Evolutionary conservation across 2,113 vertebrate genomes (phyloP).

Genomic region (Petrocephalus microphthalmus): DNA sequence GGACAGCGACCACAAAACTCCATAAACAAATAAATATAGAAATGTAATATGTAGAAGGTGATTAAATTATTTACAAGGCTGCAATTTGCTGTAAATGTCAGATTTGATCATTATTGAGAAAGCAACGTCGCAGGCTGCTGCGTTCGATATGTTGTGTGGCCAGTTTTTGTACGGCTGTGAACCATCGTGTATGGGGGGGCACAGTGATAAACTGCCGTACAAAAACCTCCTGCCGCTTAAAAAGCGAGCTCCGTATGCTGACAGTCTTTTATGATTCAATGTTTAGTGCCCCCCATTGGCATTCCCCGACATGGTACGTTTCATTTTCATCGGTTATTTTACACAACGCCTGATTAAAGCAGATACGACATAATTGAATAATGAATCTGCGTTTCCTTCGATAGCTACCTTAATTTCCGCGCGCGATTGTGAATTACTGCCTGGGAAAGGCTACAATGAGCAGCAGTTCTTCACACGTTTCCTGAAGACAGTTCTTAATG

Average conservation of each 20-base stretch:
- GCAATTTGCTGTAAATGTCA: neutral
- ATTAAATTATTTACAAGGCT: neutral
- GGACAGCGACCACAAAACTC: neutral
- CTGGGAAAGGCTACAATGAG: neutral
- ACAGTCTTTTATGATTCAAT: neutral
- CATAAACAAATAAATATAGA: neutral
- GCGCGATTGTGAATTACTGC: neutral
- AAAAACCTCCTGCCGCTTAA: neutral
- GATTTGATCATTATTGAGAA: neutral
- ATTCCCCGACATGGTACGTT: neutral
- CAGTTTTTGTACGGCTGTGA: neutral
- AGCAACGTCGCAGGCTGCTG: neutral
- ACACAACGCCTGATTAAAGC: neutral
- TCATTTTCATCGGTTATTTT: neutral
- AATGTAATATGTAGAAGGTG: neutral
- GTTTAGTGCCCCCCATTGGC: neutral
- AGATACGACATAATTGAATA: neutral
- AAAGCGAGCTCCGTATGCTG: neutral
- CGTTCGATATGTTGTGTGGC: too few relatives aligned
- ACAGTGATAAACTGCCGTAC: neutral
- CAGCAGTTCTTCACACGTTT: neutral
- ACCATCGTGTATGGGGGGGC: neutral
- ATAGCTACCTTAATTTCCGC: neutral
- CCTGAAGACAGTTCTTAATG: neutral
- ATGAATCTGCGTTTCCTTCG: neutral